Conservation (phyloP, 2,113 vertebrate species). For the Zosterops lateralis region DNA sequence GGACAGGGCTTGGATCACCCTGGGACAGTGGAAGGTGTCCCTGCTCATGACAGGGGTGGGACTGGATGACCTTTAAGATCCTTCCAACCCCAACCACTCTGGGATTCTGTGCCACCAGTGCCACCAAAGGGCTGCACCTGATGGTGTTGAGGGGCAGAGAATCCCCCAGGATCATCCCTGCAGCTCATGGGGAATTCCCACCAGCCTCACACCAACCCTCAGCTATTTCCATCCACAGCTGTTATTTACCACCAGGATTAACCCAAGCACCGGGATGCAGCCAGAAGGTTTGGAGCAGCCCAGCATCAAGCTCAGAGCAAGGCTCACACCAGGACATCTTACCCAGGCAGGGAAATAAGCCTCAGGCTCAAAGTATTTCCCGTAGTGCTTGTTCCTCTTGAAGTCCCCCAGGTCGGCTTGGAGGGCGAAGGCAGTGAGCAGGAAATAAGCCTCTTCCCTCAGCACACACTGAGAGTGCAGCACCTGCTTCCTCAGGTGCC, state of each 20-base stretch:
- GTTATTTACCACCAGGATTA: background rate
- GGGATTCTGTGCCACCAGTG: background rate
- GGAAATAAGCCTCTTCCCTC: slow-evolving; percentile 95
- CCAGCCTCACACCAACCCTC: fast-evolving
- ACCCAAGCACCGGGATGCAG: fast-evolving
- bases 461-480: slow-evolving; percentile 92
- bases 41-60: background rate
- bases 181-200: background rate
- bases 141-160: fast-evolving
- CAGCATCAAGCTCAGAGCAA: fast-evolving
- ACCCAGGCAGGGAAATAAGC: slow-evolving; percentile 97
- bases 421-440: slow-evolving; percentile 94
- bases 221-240: background rate
- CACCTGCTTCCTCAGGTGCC: slow-evolving; percentile 96
- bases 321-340: fast-evolving
- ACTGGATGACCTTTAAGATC: fast-evolving
- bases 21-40: background rate
- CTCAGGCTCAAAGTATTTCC: slow-evolving; percentile 96
- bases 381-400: slow-evolving; percentile 94
- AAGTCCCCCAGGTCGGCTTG: slow-evolving; percentile 97
- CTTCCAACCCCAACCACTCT: background rate
- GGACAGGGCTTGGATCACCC: fast-evolving
- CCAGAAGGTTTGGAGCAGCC: background rate
- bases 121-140: background rate
- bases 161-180: background rate